phyloP scores from a whole-genome alignment of 2,113 vertebrate genomes.

The Cyanoderma ruficeps region DNA sequence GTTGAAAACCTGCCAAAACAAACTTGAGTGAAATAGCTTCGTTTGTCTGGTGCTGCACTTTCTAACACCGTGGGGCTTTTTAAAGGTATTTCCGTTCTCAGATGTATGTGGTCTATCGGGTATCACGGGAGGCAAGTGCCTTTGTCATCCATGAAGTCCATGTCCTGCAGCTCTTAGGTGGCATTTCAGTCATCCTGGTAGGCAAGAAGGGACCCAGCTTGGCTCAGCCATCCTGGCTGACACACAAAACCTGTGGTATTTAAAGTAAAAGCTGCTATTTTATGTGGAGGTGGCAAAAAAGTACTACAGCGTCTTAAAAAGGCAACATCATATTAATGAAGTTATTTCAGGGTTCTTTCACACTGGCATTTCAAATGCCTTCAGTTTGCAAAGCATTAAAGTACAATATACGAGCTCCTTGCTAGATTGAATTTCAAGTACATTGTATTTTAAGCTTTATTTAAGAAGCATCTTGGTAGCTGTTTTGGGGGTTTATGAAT shows the following conservation, averaged over 20 bases:
- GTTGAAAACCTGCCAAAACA: conserved; percentile 25
- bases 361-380: neutral
- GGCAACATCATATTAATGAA: neutral
- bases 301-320: neutral
- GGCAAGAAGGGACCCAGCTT: neutral
- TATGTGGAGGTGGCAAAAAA: neutral
- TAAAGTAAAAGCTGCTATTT: neutral
- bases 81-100: conserved; percentile 16
- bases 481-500: neutral
- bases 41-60: neutral
- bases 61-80: neutral
- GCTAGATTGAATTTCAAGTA: neutral
- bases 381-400: neutral
- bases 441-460: neutral
- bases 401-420: neutral
- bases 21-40: neutral
- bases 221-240: neutral
- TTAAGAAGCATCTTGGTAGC: neutral
- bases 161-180: neutral
- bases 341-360: neutral
- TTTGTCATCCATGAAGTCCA: neutral
- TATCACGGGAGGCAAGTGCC: neutral
- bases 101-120: neutral
- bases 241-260: neutral
- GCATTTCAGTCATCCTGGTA: neutral